Conservation (phyloP, 2,888 invertebrate species). For the Rotaria socialis region DNA sequence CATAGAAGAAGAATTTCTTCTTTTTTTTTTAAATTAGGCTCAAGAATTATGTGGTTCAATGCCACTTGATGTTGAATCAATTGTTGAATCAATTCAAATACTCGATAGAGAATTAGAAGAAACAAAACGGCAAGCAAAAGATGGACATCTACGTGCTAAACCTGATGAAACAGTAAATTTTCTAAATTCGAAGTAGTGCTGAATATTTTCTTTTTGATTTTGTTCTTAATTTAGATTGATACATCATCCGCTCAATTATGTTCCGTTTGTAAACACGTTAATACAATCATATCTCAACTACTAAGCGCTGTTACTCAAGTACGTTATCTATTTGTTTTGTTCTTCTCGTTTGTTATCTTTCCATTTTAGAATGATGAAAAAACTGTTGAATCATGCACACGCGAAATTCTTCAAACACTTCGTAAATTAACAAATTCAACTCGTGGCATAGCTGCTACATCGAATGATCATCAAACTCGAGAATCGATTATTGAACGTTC, state of each 20-base stretch:
- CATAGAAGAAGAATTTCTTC: not conserved
- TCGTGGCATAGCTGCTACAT: constrained; percentile 68
- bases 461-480: constrained; percentile 60
- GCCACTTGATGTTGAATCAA: constrained; percentile 72
- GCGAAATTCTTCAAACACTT: constrained; percentile 74
- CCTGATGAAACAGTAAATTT: constrained; percentile 77
- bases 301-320: constrained; percentile 75
- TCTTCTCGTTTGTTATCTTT: not conserved
- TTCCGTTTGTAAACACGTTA: not conserved
- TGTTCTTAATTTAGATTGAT: not conserved
- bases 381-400: constrained; percentile 75
- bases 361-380: constrained; percentile 67
- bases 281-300: constrained; percentile 69
- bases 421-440: constrained; percentile 71
- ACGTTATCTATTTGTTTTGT: not conserved
- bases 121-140: constrained; percentile 71
- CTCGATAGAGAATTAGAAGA: constrained; percentile 77
- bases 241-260: constrained; percentile 24
- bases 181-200: too few relatives aligned
- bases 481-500: constrained; percentile 64
- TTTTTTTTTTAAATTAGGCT: constrained; percentile 55
- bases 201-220: too few relatives aligned
- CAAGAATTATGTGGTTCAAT: constrained; percentile 71
- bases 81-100: constrained; percentile 74
- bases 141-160: constrained; percentile 71